Percentiles rank a stretch among this genome's conserved stretches.
These are phyloP conservation scores for Paraescarpia echinospica DNA, from an alignment of 1,140 invertebrate species.

Conservation along the genomic window DNA sequence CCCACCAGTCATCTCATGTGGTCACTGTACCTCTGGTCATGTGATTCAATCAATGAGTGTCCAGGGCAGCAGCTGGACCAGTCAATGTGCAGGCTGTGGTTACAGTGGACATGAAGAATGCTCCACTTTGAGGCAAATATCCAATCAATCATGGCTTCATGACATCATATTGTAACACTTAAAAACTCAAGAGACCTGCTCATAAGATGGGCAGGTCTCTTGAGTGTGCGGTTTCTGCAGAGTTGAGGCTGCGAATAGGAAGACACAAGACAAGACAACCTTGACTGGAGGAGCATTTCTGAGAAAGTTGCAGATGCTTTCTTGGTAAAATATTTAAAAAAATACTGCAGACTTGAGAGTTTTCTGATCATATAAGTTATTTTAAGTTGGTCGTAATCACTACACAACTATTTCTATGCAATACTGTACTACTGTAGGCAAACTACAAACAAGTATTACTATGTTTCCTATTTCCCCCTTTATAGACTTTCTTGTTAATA, in stretches of 20 bases:
- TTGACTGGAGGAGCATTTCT: no score
- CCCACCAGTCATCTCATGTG: not conserved
- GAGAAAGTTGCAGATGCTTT: no score
- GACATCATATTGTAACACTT: not conserved
- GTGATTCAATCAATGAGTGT: not conserved
- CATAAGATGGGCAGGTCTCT: not conserved
- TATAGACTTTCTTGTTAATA: not conserved
- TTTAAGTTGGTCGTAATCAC: no score
- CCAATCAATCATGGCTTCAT: slow-evolving; percentile 1
- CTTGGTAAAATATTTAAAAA: no score
- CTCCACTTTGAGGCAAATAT: not conserved
- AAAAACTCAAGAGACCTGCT: not conserved
- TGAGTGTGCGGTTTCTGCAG: no score
- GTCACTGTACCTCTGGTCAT: not conserved
- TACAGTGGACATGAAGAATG: not conserved
- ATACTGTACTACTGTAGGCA: not conserved
- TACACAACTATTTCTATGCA: not conserved
- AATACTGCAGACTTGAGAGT: no score
- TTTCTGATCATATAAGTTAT: no score
- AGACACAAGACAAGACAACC: no score
- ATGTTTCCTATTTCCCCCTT: not conserved
- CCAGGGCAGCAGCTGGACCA: not conserved
- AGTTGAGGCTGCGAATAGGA: no score
- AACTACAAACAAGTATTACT: not conserved
- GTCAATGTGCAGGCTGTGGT: not conserved